Evolutionary conservation across 2,797 vertebrate species (phyloP).

Genomic region (Onychomys leucogaster): DNA sequence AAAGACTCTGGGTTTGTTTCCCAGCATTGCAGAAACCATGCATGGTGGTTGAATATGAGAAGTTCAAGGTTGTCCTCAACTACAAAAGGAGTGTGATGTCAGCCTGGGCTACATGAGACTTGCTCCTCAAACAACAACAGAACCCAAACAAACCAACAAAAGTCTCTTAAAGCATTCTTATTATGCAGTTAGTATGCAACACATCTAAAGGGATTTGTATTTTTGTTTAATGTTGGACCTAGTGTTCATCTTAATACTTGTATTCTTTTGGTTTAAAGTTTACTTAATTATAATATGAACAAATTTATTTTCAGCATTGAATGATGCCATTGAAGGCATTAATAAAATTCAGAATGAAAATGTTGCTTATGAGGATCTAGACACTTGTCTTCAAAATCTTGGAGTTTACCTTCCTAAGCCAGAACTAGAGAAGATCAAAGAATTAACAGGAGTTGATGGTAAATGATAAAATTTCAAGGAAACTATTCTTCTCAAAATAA

Average conservation of each 20-base stretch:
- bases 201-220: slow-evolving; percentile 31
- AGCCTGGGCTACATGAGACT: not conserved
- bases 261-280: slow-evolving; percentile 21
- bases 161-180: not conserved
- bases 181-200: slow-evolving; percentile 7
- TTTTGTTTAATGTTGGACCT: slow-evolving; percentile 22
- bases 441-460: slow-evolving; percentile 62
- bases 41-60: not conserved
- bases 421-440: slow-evolving; percentile 63
- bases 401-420: slow-evolving; percentile 71
- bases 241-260: slow-evolving; percentile 26
- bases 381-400: slow-evolving; percentile 68
- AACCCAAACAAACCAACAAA: not conserved
- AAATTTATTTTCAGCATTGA: slow-evolving; percentile 70
- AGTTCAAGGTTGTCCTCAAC: not conserved
- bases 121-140: not conserved
- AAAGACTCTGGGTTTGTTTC: not conserved
- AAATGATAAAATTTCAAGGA: slow-evolving; percentile 46
- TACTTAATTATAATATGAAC: slow-evolving; percentile 3
- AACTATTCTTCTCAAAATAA: not conserved
- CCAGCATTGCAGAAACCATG: not conserved
- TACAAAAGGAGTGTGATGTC: not conserved
- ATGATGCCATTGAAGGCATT: slow-evolving; percentile 1
- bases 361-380: slow-evolving; percentile 54
- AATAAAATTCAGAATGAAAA: slow-evolving; percentile 68